These are phyloP conservation scores for Sciurus niger DNA, from an alignment of 2,113 vertebrate genomes.

Conservation along the genomic window DNA sequence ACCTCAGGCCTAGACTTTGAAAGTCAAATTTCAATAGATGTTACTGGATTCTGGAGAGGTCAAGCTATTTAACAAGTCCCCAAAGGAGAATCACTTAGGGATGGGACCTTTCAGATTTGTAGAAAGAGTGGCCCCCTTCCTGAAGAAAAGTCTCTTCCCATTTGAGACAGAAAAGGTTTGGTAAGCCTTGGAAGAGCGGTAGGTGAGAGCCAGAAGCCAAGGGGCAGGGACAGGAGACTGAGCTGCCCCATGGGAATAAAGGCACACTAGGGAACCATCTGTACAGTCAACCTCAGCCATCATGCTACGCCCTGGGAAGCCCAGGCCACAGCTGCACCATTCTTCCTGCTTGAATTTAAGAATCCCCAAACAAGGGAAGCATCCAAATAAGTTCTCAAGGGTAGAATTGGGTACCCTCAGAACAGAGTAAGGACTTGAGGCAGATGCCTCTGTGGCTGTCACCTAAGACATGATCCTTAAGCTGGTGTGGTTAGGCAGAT, in stretches of 20 bases:
- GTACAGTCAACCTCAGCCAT: background rate
- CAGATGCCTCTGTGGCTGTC: background rate
- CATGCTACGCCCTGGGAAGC: background rate
- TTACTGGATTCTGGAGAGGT: background rate
- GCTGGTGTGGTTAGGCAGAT: background rate
- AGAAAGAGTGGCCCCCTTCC: background rate
- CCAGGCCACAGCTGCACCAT: background rate
- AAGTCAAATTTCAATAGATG: conserved; percentile 1
- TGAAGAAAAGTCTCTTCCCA: background rate
- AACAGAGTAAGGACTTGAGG: background rate
- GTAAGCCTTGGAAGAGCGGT: background rate
- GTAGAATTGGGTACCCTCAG: background rate
- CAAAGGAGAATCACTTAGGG: background rate
- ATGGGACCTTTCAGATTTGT: background rate
- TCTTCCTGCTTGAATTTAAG: background rate
- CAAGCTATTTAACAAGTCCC: background rate
- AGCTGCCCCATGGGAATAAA: background rate
- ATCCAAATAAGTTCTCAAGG: background rate
- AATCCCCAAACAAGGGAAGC: background rate
- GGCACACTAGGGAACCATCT: no score
- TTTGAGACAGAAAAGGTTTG: background rate
- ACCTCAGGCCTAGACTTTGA: background rate
- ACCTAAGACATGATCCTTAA: background rate
- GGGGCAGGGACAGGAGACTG: no score
- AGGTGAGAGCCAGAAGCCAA: background rate